phyloP scores from a whole-genome alignment of 2,888 invertebrate species.

The Himalopsyche anomala region DNA sequence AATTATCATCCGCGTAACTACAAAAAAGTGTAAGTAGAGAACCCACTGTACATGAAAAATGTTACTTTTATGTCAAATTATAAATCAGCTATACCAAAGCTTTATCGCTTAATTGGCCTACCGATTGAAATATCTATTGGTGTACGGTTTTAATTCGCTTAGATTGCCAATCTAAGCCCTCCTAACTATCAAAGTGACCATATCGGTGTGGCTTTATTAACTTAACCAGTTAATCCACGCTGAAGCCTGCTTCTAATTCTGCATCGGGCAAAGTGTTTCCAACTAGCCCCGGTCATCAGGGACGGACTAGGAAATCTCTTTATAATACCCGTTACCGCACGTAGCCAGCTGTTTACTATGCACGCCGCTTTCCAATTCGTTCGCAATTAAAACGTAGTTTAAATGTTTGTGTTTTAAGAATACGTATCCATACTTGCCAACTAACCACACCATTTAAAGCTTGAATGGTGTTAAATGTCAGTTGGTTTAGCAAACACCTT shows the following conservation, averaged over 20 bases:
- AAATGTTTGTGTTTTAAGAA: background rate
- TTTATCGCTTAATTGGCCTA: no score
- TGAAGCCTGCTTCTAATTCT: conserved; percentile 18
- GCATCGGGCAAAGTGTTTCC: background rate
- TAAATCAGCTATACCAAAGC: no score
- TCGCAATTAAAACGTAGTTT: background rate
- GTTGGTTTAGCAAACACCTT: no score
- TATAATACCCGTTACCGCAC: background rate
- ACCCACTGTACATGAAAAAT: no score
- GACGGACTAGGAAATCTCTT: conserved; percentile 5
- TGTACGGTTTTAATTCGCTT: background rate
- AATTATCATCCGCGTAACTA: no score
- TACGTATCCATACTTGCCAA: no score
- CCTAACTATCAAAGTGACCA: conserved; percentile 6
- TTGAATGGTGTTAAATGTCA: no score
- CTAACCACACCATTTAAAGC: no score
- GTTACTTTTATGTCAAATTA: no score
- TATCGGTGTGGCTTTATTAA: background rate
- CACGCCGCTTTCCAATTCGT: background rate
- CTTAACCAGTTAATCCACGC: background rate
- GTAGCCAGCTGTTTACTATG: conserved; percentile 11
- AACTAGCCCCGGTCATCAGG: background rate
- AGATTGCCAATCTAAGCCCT: background rate
- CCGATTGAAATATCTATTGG: background rate
- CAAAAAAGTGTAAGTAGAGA: no score